Conservation (phyloP, 1,140 invertebrate species). For the Sitodiplosis mosellana region DNA sequence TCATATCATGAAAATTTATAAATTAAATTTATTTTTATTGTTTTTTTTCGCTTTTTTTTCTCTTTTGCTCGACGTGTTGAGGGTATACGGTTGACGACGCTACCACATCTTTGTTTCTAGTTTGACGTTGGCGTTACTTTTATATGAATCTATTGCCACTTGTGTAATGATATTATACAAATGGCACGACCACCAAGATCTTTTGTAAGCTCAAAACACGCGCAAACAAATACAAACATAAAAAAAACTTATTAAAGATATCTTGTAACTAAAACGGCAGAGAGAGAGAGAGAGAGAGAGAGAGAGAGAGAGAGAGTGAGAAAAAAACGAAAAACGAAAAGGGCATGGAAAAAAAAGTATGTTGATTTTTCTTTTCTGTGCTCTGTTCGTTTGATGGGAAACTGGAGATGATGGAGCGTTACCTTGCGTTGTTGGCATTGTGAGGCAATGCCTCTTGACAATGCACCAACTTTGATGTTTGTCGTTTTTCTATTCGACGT, state of each 20-base stretch:
- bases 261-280: neutral
- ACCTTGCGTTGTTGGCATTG: neutral
- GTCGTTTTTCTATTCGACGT: no score
- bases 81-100: conserved; percentile 4
- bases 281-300: conserved; percentile 1
- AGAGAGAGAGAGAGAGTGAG: conserved; percentile 8
- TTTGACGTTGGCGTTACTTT: conserved; percentile 6
- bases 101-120: conserved; percentile 14
- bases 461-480: no score
- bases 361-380: no score
- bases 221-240: conserved; percentile 11
- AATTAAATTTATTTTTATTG: conserved; percentile 3
- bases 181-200: conserved; percentile 8
- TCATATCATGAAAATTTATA: conserved; percentile 3
- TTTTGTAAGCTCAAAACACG: conserved; percentile 19
- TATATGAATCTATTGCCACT: conserved; percentile 13
- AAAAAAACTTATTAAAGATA: neutral
- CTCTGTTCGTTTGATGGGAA: conserved; percentile 25
- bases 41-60: neutral
- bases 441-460: no score
- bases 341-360: no score
- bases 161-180: neutral
- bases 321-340: no score
- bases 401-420: conserved; percentile 18
- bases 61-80: no score